A percentile compares a stretch with the other conserved stretches of the same genome.
These are phyloP conservation scores for Opisthocomus hoazin DNA, from an alignment of 2,113 vertebrate species.

Conservation along the genomic window DNA sequence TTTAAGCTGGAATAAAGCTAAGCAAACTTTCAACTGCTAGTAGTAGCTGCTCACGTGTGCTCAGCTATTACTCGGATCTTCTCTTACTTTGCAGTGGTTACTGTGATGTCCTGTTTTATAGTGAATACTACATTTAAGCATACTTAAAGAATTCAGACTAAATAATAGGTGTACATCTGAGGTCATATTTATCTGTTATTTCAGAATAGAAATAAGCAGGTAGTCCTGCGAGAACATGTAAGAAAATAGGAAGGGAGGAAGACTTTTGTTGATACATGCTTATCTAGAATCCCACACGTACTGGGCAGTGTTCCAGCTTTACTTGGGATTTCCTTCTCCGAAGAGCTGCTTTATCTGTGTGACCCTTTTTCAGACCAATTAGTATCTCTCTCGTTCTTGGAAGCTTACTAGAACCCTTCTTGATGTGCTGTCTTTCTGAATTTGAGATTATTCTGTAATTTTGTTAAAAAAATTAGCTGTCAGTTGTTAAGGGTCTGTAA, in stretches of 20 bases:
- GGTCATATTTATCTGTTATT: background rate
- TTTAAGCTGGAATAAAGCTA: background rate
- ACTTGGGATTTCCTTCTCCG: background rate
- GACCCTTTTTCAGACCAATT: background rate
- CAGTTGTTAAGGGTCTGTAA: background rate
- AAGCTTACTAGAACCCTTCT: background rate
- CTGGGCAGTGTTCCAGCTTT: background rate
- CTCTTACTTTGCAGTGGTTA: too few relatives aligned
- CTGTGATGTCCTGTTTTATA: background rate
- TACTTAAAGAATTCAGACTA: background rate
- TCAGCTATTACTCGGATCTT: background rate
- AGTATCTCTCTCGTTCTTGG: too few relatives aligned
- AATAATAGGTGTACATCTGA: background rate
- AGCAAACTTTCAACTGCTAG: background rate
- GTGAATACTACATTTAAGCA: background rate
- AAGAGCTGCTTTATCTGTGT: background rate
- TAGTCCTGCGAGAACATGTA: background rate
- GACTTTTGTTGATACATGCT: background rate
- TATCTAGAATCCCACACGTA: background rate
- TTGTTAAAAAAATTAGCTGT: background rate
- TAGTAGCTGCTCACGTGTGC: background rate
- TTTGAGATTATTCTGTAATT: background rate
- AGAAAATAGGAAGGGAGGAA: background rate
- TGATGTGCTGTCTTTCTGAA: background rate
- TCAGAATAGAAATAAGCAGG: background rate